These are phyloP conservation scores for Puntigrus tetrazona DNA, from an alignment of 2,113 vertebrate genomes.

Conservation along the genomic window DNA sequence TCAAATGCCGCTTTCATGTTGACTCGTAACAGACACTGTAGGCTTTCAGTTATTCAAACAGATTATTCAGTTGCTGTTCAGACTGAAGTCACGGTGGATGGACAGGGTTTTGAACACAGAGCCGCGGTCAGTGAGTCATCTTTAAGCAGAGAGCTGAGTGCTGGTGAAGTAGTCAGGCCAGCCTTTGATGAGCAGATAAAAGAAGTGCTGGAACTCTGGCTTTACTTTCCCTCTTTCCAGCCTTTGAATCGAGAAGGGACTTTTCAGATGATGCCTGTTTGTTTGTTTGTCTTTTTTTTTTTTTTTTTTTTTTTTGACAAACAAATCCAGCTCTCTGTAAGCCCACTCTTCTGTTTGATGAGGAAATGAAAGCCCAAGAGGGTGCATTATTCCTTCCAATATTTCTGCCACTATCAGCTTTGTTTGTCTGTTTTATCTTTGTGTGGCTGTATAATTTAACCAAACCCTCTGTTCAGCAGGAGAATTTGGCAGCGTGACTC, in stretches of 20 bases:
- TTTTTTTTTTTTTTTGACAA: constrained; percentile 40
- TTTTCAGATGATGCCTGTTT: constrained; percentile 29
- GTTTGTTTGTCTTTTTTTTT: too few species aligned
- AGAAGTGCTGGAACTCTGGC: constrained; percentile 19
- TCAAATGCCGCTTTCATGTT: not conserved
- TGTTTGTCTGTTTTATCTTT: constrained; percentile 30
- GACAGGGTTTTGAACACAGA: not conserved
- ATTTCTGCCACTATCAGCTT: constrained; percentile 6
- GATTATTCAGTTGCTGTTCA: constrained; percentile 15
- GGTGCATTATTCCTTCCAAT: constrained; percentile 3
- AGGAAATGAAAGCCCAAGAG: constrained; percentile 37
- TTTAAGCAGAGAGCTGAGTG: constrained; percentile 35
- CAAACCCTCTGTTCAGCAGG: not conserved
- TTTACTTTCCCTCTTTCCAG: not conserved
- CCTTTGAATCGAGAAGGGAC: constrained; percentile 27
- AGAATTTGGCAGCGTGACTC: constrained; percentile 5
- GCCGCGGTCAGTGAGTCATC: constrained; percentile 7
- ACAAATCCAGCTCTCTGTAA: constrained; percentile 5
- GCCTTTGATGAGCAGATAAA: constrained; percentile 46
- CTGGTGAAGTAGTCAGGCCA: not conserved
- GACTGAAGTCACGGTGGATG: not conserved
- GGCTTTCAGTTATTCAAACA: constrained; percentile 5
- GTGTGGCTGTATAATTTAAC: constrained; percentile 30
- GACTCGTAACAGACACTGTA: not conserved
- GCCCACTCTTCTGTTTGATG: constrained; percentile 41